Base-by-base conservation (phyloP, 2,113 vertebrate genomes). In the Sebastes schlegelii region DNA sequence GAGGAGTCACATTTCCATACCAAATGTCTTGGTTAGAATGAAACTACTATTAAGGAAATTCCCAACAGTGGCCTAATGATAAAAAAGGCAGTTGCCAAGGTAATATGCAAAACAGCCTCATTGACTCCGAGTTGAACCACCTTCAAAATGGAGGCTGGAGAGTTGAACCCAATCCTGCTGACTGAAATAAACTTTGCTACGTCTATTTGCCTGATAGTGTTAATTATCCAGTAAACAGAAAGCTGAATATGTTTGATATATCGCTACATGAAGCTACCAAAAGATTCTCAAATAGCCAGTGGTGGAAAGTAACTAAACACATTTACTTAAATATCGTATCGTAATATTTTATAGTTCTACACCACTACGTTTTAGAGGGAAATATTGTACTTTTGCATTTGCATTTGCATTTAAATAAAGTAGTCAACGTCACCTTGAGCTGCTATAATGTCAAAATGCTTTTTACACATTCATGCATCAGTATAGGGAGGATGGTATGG, bases 1-100 rank as follows among this genome's bases (percentile, higher is more conserved):
- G 91, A 86, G 91, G 93, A 93, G 91, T 86, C 86, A 80, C 87
- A 94, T 94, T 93, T 93, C 89, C 93, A 95, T 95, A 92, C 86
- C 66, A 94, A 95, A 92, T 85, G 92, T 87, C 79, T 84, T 21
- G 67, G 54, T 88, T 52, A 88, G 91, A 95, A 89, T 89, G 88
- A 92, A 90, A 93, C 88, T 89, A 82, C 90, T 86, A 94, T 92
- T 89, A 92, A 90, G 84, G 86, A 91, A 87, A 89, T 89, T 84
- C 89, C 84, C 79, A 91, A 88, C 91, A 87, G 84, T 64, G 68
- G 83, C 81, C 69, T 90, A 88, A 92, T 92, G 92, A 93, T 91
- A 91, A 91, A 93, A 92, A 92, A 87, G 77, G 71, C 92, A 80
- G 94, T 95, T 94, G 73, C 93, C 92, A 92, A 85, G 94, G 93